Base-by-base conservation (phyloP, 2,113 vertebrate genomes). In the Nyctibius bracteatus region DNA sequence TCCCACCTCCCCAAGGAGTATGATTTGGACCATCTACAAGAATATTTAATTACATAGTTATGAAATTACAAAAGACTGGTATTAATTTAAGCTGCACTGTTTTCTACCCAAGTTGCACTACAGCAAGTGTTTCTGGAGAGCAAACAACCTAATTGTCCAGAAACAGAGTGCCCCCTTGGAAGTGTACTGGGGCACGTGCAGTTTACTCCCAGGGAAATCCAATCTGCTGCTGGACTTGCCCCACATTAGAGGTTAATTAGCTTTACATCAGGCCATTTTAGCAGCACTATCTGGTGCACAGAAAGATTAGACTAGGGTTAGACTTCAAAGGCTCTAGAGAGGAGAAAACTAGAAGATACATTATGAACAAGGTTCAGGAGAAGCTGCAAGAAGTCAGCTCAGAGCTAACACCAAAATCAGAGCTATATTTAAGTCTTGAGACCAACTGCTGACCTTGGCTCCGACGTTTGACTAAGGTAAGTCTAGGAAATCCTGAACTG, bases 101-200 rank as follows among this genome's bases (percentile, higher is more conserved):
- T 83, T 95, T 47, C 51, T 17, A 33, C 35, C 23, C 1, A 2
- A 59, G 19, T 9, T 67, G 33, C 47, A 25, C 30, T 78, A 35
- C 21, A 44, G n/a, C n/a, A 54, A 52, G 62, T 2, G 2, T 30
- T 82, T 58, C 83, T 44, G 37, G 44, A 52, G 75, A 74, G 14
- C 0, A 1, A 74, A 54, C 31, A n/a, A 35, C 2, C 0, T 18
- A 15, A 54, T 22, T 13, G 4, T 9, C 21, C 62, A 87, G 33
- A 58, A 21, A 8, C 6, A 31, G 7, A 31, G 7, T 17, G 51
- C 12, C 5, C 5, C 18, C 37, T 41, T 11, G 8, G n/a, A 46
- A 83, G 7, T 0, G 2, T 43, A 12, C 49, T 25, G 31, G 28
- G 25, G 12, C 33, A 41, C 1, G 0, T 7, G 9, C 39, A 6